Percentiles rank a stretch among this genome's conserved stretches.
Conservation (phyloP, 1,140 invertebrate genomes). For the Drosophila lacteicornis region DNA sequence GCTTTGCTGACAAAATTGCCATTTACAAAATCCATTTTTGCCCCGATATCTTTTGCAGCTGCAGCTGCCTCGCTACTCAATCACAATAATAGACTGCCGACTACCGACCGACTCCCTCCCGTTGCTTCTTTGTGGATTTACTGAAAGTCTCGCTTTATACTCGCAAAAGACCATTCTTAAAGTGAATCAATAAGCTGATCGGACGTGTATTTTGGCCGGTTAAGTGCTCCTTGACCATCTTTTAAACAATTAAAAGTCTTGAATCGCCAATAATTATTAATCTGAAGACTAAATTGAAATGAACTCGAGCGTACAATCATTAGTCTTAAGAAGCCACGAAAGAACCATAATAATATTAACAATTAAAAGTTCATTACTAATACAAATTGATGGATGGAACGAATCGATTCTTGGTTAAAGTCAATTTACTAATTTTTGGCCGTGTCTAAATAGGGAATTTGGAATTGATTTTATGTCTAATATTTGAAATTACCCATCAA, state of each 20-base stretch:
- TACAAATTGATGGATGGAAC: slow-evolving; percentile 25
- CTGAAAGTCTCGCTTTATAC: slow-evolving; percentile 14
- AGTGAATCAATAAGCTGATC: slow-evolving; percentile 17
- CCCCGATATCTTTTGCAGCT: slow-evolving; percentile 20
- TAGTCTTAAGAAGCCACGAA: slow-evolving; percentile 9
- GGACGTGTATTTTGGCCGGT: background rate
- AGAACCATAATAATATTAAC: slow-evolving; percentile 18
- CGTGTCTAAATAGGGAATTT: slow-evolving; percentile 6
- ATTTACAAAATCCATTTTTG: slow-evolving; percentile 25
- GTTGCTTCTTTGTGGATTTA: slow-evolving; percentile 11
- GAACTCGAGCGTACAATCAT: slow-evolving; percentile 20
- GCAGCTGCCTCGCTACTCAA: slow-evolving; percentile 3
- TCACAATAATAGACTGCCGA: slow-evolving; percentile 2
- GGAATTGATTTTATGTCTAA: slow-evolving; percentile 19
- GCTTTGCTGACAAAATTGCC: slow-evolving; percentile 26
- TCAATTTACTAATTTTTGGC: background rate
- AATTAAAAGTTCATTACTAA: slow-evolving; percentile 25
- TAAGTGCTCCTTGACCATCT: slow-evolving; percentile 10
- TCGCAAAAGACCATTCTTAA: slow-evolving; percentile 13
- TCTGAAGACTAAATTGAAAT: background rate
- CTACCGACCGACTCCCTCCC: background rate
- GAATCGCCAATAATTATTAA: slow-evolving; percentile 10
- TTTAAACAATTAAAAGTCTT: slow-evolving; percentile 20
- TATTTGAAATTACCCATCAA: slow-evolving; percentile 13
- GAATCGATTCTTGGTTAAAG: slow-evolving; percentile 22